Evolutionary conservation across 1,140 invertebrate genomes (phyloP).

Genomic region (Brachionus angularis): DNA sequence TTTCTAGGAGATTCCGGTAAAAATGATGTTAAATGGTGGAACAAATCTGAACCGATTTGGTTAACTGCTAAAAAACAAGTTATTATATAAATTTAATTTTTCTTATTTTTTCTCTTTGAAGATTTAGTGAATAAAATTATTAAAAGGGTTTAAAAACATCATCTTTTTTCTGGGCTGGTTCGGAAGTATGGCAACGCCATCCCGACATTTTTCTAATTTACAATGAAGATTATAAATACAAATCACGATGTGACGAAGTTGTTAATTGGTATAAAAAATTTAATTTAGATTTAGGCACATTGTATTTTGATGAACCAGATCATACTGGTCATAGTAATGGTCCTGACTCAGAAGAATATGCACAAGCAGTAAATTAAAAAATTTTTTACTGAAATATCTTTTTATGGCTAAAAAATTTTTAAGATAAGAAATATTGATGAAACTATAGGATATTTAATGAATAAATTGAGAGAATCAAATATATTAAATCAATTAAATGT

Average conservation of each 20-base stretch:
- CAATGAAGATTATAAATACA: neutral
- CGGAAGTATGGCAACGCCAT: slow-evolving; percentile 29
- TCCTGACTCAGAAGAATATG: slow-evolving; percentile 28
- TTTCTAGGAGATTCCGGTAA: slow-evolving; percentile 28
- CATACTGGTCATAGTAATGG: slow-evolving; percentile 58
- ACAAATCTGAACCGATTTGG: slow-evolving; percentile 45
- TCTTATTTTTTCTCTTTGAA: neutral
- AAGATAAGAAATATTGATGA: slow-evolving; percentile 27
- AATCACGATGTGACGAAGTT: slow-evolving; percentile 62
- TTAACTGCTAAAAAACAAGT: slow-evolving; percentile 29
- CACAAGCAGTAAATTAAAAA: neutral
- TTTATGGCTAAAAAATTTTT: too few species aligned
- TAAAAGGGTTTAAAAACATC: slow-evolving; percentile 32
- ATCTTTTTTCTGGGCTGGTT: slow-evolving; percentile 41
- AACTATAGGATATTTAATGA: slow-evolving; percentile 36
- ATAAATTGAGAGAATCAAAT: neutral
- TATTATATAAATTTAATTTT: neutral
- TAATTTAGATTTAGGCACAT: slow-evolving; percentile 60
- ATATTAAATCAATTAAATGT: neutral
- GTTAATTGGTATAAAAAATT: slow-evolving; percentile 67
- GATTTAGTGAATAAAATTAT: neutral
- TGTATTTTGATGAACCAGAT: slow-evolving; percentile 75
- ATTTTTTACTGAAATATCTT: neutral
- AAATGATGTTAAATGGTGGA: slow-evolving; percentile 45
- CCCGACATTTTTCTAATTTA: slow-evolving; percentile 35